phyloP scores from a whole-genome alignment of 2,113 vertebrate genomes.

The Phrynocephalus versicolor region DNA sequence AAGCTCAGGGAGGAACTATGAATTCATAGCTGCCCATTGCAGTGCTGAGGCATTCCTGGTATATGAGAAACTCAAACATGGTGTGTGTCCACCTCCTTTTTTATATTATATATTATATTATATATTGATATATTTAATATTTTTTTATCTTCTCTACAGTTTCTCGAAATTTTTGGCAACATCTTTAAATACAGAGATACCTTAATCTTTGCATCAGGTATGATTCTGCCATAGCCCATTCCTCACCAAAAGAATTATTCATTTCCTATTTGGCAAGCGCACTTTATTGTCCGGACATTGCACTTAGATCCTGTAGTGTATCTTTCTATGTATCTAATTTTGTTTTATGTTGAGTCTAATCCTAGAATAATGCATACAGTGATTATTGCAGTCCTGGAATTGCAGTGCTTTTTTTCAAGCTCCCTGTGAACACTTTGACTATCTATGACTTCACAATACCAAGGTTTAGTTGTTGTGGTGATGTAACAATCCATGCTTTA shows the following conservation, averaged over 20 bases:
- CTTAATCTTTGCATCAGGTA: not conserved
- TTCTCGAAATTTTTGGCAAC: too few species aligned
- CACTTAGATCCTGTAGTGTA: not conserved
- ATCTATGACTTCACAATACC: not conserved
- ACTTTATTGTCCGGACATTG: not conserved
- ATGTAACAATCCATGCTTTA: not conserved
- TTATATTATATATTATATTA: too few species aligned
- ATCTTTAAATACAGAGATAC: too few species aligned
- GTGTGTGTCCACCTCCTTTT: not conserved
- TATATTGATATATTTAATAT: too few species aligned
- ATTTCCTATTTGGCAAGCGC: not conserved
- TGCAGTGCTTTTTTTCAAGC: too few species aligned
- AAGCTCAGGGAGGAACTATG: fast-evolving
- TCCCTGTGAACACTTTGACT: not conserved
- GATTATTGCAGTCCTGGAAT: not conserved
- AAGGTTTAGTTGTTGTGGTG: not conserved
- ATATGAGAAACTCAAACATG: conserved; percentile 16
- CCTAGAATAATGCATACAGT: not conserved
- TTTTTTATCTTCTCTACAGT: too few species aligned
- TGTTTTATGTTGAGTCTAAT: not conserved
- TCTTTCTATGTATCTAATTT: not conserved
- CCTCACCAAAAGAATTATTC: not conserved
- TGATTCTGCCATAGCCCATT: not conserved
- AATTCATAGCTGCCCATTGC: conserved; percentile 1
- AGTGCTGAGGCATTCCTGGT: not conserved